A percentile compares a stretch with the other conserved stretches of the same genome.
These are phyloP conservation scores for Anastrepha obliqua DNA, from an alignment of 1,140 invertebrate species.

Conservation along the genomic window DNA sequence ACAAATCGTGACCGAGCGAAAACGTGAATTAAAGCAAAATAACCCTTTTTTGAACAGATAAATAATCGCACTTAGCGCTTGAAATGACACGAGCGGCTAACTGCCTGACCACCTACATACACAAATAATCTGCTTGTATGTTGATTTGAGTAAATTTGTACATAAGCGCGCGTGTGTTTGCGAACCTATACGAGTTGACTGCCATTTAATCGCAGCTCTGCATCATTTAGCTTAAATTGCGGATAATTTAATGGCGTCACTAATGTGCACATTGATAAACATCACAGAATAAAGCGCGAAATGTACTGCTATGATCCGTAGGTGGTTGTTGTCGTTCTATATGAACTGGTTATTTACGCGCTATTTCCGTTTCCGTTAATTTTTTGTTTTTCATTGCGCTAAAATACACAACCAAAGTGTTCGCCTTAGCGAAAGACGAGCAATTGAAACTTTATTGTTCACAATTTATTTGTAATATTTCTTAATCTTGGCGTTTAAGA, in stretches of 20 bases:
- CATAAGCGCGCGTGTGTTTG: no score
- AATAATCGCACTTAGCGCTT: conserved; percentile 1
- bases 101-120: not conserved
- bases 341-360: conserved; percentile 28
- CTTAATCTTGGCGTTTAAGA: not conserved
- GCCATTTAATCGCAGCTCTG: not conserved
- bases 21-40: conserved; percentile 4
- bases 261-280: conserved; percentile 27
- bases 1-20: not conserved
- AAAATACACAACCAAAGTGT: not conserved
- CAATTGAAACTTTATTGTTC: not conserved
- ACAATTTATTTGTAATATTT: conserved; percentile 20
- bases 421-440: not conserved
- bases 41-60: not conserved
- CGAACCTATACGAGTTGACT: not conserved
- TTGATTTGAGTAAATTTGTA: not conserved
- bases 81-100: not conserved
- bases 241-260: conserved; percentile 46
- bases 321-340: not conserved
- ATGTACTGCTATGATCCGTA: not conserved
- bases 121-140: not conserved
- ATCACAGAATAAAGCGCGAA: not conserved
- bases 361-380: conserved; percentile 35
- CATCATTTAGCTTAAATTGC: not conserved
- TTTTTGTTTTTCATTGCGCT: not conserved